Percentiles rank a stretch among this genome's conserved stretches.
Evolutionary conservation across 2,888 invertebrate species (phyloP).

Genomic region (Acleris holmiana): DNA sequence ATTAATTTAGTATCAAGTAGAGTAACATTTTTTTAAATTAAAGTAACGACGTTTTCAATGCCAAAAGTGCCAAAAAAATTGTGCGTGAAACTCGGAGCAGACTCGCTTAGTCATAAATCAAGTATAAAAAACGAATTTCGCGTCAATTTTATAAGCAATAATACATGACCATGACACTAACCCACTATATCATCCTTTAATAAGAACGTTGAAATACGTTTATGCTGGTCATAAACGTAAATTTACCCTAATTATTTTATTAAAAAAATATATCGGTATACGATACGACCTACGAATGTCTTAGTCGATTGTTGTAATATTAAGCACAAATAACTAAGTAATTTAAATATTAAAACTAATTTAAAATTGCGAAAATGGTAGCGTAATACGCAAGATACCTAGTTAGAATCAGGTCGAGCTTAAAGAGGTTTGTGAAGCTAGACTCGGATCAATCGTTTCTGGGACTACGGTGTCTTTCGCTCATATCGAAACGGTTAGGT

Average conservation of each 20-base stretch:
- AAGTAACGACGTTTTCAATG: neutral
- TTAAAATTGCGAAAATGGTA: constrained; percentile 13
- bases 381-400: constrained; percentile 30
- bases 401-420: constrained; percentile 35
- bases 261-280: constrained; percentile 3
- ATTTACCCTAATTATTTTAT: constrained; percentile 17
- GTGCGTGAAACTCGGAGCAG: too few relatives aligned
- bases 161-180: too few relatives aligned
- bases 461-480: constrained; percentile 1
- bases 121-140: neutral
- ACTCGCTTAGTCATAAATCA: too few relatives aligned
- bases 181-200: neutral
- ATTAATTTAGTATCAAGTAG: too few relatives aligned
- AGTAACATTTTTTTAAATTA: too few relatives aligned
- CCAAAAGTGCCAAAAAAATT: constrained; percentile 16
- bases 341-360: neutral
- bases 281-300: neutral
- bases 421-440: constrained; percentile 22
- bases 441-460: constrained; percentile 9
- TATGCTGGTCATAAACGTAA: constrained; percentile 31
- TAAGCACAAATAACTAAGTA: constrained; percentile 19
- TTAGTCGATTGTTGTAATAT: constrained; percentile 4
- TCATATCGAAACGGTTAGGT: neutral
- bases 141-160: constrained; percentile 26
- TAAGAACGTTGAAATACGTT: constrained; percentile 18